Evolutionary conservation across 2,113 vertebrate genomes (phyloP).

Genomic region (Grantiella picta): DNA sequence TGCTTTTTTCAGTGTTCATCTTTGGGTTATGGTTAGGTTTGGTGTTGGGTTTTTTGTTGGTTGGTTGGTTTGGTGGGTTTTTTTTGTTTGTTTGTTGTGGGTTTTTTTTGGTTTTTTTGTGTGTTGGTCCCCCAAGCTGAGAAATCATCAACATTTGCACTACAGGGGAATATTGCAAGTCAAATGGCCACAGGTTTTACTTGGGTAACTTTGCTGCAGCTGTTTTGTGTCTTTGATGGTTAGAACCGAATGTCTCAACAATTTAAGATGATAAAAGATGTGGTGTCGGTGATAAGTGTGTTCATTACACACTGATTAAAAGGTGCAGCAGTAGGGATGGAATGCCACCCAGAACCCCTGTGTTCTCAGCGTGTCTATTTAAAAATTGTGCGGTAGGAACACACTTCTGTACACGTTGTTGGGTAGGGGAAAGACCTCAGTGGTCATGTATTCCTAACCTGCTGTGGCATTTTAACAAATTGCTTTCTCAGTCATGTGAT

Average conservation of each 20-base stretch:
- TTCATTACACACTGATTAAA: constrained; percentile 71
- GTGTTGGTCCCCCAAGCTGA: background rate
- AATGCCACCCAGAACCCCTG: constrained; percentile 34
- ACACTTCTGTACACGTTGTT: background rate
- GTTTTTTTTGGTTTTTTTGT: too few species aligned
- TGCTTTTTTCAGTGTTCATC: background rate
- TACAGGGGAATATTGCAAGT: background rate
- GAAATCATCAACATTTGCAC: background rate
- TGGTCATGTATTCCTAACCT: background rate
- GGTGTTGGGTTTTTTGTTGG: too few species aligned
- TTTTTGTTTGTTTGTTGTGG: too few species aligned
- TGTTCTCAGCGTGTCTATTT: constrained; percentile 43
- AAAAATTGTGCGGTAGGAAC: background rate
- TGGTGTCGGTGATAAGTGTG: constrained; percentile 44
- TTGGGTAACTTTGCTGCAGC: constrained; percentile 58
- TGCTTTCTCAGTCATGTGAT: background rate
- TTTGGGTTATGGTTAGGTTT: background rate
- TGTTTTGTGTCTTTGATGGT: constrained; percentile 59
- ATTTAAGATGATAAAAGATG: constrained; percentile 61
- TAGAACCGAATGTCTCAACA: constrained; percentile 58
- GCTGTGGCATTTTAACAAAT: background rate
- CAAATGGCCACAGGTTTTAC: constrained; percentile 36
- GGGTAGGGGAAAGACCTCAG: background rate
- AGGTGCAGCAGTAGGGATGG: constrained; percentile 52
- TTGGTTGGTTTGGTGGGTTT: too few species aligned